A percentile compares a stretch with the other conserved stretches of the same genome.
These are phyloP conservation scores for Pachyramphus minor DNA, from an alignment of 2,113 vertebrate species.

Conservation along the genomic window DNA sequence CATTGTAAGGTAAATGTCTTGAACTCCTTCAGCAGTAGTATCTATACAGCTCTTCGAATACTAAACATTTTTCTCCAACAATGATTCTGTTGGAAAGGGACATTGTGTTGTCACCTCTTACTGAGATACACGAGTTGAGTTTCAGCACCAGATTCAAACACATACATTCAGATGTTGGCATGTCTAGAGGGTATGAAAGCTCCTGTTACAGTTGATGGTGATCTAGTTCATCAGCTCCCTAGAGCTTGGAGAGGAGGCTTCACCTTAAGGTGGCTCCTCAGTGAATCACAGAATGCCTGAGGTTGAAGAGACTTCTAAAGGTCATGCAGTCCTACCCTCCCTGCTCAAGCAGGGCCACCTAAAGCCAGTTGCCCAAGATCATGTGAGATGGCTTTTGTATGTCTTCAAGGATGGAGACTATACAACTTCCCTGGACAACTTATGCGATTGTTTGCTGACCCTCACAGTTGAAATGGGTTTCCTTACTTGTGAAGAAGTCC, in stretches of 20 bases:
- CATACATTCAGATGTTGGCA: not conserved
- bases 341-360: not conserved
- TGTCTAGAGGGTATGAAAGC: not conserved
- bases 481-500: not conserved
- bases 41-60: not conserved
- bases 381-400: not conserved
- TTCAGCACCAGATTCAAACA: not conserved
- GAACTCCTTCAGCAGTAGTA: not conserved
- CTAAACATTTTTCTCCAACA: not conserved
- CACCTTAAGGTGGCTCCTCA: not conserved
- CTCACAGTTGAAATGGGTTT: not conserved
- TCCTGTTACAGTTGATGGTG: not conserved
- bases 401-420: not conserved
- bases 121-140: not conserved
- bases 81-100: not conserved
- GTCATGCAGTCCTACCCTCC: fast-evolving
- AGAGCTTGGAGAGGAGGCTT: not conserved
- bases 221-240: not conserved
- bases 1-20: not conserved
- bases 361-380: not conserved
- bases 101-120: not conserved
- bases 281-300: not conserved
- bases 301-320: not conserved
- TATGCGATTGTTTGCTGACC: not conserved
- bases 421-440: not conserved